These are phyloP conservation scores for Helicoverpa armigera DNA, from an alignment of 1,140 invertebrate genomes.

Conservation along the genomic window DNA sequence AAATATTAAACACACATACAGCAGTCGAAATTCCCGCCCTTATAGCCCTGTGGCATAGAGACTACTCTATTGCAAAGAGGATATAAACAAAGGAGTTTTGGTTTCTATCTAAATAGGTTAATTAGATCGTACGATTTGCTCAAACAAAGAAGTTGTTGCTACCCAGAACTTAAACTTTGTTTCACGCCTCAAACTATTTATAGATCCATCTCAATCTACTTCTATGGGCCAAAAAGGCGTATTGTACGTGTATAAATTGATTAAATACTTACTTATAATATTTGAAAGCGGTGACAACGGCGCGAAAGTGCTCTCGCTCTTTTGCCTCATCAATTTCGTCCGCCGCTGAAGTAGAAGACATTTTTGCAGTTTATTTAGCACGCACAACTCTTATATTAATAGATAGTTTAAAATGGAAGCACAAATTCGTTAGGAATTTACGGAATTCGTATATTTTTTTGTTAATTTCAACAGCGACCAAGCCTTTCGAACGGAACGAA, in stretches of 20 bases:
- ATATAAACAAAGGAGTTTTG: conserved; percentile 72
- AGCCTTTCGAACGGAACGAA: conserved; percentile 15
- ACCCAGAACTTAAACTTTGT: conserved; percentile 48
- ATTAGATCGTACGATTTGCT: conserved; percentile 67
- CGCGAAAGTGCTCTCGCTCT: conserved; percentile 92
- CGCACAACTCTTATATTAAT: conserved; percentile 6
- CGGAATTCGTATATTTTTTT: conserved; percentile 32
- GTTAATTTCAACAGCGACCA: conserved; percentile 29
- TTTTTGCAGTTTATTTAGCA: conserved; percentile 54
- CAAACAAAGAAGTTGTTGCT: conserved; percentile 69
- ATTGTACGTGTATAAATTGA: conserved; percentile 36
- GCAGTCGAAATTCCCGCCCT: neutral
- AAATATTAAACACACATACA: neutral
- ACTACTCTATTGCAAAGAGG: conserved; percentile 22
- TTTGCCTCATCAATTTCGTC: conserved; percentile 88
- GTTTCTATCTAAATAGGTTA: conserved; percentile 77
- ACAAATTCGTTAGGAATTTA: conserved; percentile 2
- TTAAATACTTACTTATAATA: conserved; percentile 91
- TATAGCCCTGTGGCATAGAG: neutral
- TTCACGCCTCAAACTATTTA: conserved; percentile 23
- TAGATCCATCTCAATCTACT: conserved; percentile 6
- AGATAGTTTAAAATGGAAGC: conserved; percentile 14
- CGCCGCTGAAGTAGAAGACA: conserved; percentile 69
- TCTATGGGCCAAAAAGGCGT: conserved; percentile 5
- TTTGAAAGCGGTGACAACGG: conserved; percentile 92